Conservation (phyloP, 2,888 invertebrate species). For the Sesamia inferens region DNA sequence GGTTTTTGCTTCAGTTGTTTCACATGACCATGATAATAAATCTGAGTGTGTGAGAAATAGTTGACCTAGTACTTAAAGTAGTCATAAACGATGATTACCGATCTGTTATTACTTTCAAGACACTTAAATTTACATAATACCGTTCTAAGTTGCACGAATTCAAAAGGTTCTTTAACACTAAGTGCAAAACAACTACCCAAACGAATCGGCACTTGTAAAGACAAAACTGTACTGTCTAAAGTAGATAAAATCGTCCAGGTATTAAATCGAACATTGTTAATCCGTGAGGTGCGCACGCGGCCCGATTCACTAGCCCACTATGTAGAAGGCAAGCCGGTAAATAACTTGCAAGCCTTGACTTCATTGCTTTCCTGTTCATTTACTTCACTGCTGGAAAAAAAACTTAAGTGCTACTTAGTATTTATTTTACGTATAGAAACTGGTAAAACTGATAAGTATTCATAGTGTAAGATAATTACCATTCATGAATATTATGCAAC, state of each 20-base stretch:
- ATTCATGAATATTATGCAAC: background rate
- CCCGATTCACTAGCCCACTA: conserved; percentile 51
- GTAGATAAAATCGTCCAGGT: conserved; percentile 9
- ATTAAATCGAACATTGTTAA: conserved; percentile 48
- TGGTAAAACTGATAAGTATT: background rate
- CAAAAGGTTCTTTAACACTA: conserved; percentile 17
- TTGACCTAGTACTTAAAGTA: background rate
- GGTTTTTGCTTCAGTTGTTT: background rate
- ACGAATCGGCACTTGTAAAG: background rate
- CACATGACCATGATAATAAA: background rate
- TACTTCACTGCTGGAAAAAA: conserved; percentile 31
- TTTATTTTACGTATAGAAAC: conserved; percentile 7
- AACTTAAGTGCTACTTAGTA: background rate
- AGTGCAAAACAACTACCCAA: background rate
- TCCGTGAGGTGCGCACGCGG: conserved; percentile 44
- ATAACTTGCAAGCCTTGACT: conserved; percentile 69
- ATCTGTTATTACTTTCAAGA: conserved; percentile 17
- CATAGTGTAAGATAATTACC: background rate
- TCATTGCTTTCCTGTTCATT: conserved; percentile 55
- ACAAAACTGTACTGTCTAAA: background rate
- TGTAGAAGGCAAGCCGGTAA: conserved; percentile 63
- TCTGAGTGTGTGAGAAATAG: conserved; percentile 12
- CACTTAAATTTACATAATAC: background rate
- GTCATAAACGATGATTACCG: conserved; percentile 10
- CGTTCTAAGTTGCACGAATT: background rate